Evolutionary conservation across 1,140 invertebrate species (phyloP).

Genomic region (Metopolophium dirhodum): DNA sequence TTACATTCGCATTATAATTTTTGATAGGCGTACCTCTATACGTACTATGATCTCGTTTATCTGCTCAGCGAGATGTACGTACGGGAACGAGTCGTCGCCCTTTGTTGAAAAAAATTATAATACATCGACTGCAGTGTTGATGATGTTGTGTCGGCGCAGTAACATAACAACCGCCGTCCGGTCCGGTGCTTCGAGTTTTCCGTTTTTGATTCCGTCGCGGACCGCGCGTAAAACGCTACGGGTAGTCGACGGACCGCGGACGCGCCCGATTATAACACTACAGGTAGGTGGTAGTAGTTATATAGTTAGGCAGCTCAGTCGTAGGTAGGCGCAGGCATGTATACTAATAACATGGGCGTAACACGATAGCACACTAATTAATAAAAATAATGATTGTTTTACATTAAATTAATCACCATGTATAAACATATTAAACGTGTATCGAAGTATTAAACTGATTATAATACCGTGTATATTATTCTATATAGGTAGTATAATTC

Average conservation of each 20-base stretch:
- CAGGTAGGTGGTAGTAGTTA: too few species aligned
- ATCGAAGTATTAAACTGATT: too few species aligned
- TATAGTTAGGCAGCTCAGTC: background rate
- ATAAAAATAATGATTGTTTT: too few species aligned
- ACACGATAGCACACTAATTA: too few species aligned
- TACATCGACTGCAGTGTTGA: background rate
- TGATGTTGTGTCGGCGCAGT: background rate
- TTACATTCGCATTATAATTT: background rate
- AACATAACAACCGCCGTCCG: background rate
- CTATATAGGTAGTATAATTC: too few species aligned
- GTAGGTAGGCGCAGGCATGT: too few species aligned
- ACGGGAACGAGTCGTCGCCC: background rate
- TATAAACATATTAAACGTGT: too few species aligned
- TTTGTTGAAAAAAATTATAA: background rate
- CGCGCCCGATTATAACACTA: too few species aligned
- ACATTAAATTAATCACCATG: too few species aligned
- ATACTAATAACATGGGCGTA: too few species aligned
- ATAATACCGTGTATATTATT: too few species aligned
- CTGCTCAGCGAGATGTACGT: background rate
- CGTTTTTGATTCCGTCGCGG: background rate
- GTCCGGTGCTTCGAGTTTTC: background rate
- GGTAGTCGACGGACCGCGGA: background rate
- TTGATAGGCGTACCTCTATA: too few species aligned
- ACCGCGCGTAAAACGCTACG: background rate
- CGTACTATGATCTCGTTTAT: background rate